A percentile compares a stretch with the other conserved stretches of the same genome.
Conservation (phyloP, 2,888 invertebrate species). For the Hydrotaea diabolus region DNA sequence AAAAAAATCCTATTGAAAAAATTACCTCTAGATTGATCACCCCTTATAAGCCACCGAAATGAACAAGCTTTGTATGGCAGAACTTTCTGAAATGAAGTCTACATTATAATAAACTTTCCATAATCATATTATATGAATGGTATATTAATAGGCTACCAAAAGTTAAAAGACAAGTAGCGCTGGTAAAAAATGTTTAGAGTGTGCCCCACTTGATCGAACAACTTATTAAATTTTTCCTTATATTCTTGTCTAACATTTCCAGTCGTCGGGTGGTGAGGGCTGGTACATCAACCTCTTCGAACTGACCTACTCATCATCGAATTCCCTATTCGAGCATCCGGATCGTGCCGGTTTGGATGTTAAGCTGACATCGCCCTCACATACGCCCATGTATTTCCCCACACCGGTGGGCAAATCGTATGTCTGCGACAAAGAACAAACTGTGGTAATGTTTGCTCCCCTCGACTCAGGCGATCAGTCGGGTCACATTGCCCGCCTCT, state of each 20-base stretch:
- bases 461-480: conserved; percentile 81
- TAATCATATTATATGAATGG: too few species aligned
- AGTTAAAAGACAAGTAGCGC: too few species aligned
- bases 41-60: too few species aligned
- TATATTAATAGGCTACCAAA: too few species aligned
- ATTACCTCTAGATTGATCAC: too few species aligned
- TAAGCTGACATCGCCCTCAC: conserved; percentile 83
- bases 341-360: conserved; percentile 83
- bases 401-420: conserved; percentile 94
- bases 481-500: conserved; percentile 84
- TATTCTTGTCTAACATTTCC: not conserved
- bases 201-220: too few species aligned
- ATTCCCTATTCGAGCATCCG: conserved; percentile 83
- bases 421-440: conserved; percentile 87
- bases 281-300: conserved; percentile 93
- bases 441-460: conserved; percentile 84
- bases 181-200: too few species aligned
- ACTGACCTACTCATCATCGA: conserved; percentile 87
- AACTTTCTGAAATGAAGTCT: too few species aligned
- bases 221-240: too few species aligned
- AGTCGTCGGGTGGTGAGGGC: conserved; percentile 93
- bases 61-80: too few species aligned
- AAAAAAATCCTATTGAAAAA: too few species aligned
- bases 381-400: conserved; percentile 86
- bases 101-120: too few species aligned